Conservation (phyloP, 2,888 invertebrate genomes). For the Alcis repandata region DNA sequence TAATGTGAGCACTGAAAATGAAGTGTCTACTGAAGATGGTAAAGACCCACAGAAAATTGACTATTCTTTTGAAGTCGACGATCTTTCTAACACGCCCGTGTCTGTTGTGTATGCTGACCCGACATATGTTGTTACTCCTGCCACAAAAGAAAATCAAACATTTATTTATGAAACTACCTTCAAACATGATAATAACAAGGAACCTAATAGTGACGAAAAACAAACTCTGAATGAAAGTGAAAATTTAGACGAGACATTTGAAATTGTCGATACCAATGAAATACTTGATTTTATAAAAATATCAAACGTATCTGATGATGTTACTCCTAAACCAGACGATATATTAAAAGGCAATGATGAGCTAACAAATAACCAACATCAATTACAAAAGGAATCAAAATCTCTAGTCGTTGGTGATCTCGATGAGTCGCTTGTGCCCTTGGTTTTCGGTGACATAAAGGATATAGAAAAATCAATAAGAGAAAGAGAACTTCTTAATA, state of each 20-base stretch:
- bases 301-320: conserved; percentile 9
- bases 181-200: conserved; percentile 4
- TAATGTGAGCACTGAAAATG: neutral
- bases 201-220: neutral
- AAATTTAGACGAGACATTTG: conserved; percentile 41
- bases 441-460: conserved; percentile 3
- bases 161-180: conserved; percentile 20
- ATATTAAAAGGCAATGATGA: conserved; percentile 5
- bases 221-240: conserved; percentile 5
- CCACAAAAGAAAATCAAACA: conserved; percentile 39
- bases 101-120: conserved; percentile 56
- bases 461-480: conserved; percentile 1
- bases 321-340: conserved; percentile 4
- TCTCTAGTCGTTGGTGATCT: neutral
- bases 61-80: conserved; percentile 64
- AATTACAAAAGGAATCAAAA: conserved; percentile 16
- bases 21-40: conserved; percentile 19
- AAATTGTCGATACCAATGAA: conserved; percentile 43
- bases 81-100: conserved; percentile 62
- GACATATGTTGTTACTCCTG: conserved; percentile 43
- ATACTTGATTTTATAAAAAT: conserved; percentile 35
- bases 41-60: conserved; percentile 48
- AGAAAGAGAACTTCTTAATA: conserved; percentile 5
- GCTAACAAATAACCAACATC: conserved; percentile 1
- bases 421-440: conserved; percentile 3